phyloP scores from a whole-genome alignment of 2,888 invertebrate species.

The Sabellastarte sp. region DNA sequence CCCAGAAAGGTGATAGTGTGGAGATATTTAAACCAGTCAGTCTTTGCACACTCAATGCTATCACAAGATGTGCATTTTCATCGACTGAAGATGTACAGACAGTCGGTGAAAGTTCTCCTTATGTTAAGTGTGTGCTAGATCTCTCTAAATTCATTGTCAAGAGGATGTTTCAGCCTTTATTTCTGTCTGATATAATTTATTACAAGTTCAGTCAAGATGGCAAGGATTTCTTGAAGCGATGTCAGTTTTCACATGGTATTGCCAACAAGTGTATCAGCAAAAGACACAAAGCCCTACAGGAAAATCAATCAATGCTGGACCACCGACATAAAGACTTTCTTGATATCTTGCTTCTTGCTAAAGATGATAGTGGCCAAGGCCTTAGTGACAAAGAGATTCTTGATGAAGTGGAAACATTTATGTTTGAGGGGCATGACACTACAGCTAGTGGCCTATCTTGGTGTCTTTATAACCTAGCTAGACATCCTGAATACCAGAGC shows the following conservation, averaged over 20 bases:
- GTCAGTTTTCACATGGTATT: neutral
- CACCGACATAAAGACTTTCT: constrained; percentile 34
- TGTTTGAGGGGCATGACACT: no score
- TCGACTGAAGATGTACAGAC: no score
- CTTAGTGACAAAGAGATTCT: constrained; percentile 39
- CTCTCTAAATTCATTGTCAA: constrained; percentile 4
- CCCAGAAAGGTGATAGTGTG: no score
- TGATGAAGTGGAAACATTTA: constrained; percentile 42
- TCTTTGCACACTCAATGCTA: no score
- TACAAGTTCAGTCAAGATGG: constrained; percentile 1
- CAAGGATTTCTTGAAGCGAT: neutral
- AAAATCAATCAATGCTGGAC: constrained; percentile 9
- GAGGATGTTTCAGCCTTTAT: constrained; percentile 2
- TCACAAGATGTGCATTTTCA: no score
- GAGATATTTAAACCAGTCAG: no score
- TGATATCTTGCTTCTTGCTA: constrained; percentile 40
- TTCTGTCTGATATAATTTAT: no score
- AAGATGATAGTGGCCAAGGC: constrained; percentile 36
- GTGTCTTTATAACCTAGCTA: constrained; percentile 32
- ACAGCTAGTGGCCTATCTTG: constrained; percentile 34
- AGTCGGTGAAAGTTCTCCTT: constrained; percentile 33
- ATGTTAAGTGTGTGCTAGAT: constrained; percentile 6
- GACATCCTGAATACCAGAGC: constrained; percentile 30
- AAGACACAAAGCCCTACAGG: constrained; percentile 30
- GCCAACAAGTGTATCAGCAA: constrained; percentile 34